These are phyloP conservation scores for Menidia beryllina DNA, from an alignment of 2,113 vertebrate species.

Conservation along the genomic window DNA sequence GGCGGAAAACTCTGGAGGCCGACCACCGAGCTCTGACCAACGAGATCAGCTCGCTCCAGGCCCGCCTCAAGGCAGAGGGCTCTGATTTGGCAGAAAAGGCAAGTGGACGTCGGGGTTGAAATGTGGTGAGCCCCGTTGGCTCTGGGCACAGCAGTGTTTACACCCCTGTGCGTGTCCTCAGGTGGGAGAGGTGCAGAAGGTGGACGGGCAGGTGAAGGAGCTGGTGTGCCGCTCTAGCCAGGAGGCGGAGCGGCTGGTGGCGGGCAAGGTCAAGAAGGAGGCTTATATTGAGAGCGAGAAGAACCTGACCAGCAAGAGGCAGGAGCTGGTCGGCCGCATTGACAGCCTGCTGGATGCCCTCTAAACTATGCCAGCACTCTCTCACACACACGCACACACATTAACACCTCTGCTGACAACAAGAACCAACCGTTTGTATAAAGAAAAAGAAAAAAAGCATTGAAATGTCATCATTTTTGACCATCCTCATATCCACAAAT, in stretches of 20 bases:
- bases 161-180: conserved; percentile 21
- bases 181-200: conserved; percentile 94
- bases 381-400: background rate
- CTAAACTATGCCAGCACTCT: conserved; percentile 71
- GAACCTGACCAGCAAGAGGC: conserved; percentile 87
- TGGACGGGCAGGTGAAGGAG: conserved; percentile 94
- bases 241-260: conserved; percentile 95
- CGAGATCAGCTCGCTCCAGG: conserved; percentile 91
- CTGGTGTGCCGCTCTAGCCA: conserved; percentile 91
- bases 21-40: conserved; percentile 92
- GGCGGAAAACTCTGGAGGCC: conserved; percentile 91
- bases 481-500: conserved; percentile 38
- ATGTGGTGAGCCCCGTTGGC: background rate
- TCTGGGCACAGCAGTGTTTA: background rate
- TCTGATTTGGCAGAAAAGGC: conserved; percentile 96
- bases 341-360: conserved; percentile 95
- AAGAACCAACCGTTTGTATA: conserved; percentile 26
- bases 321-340: conserved; percentile 92
- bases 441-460: conserved; percentile 24
- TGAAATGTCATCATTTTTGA: conserved; percentile 46
- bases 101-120: conserved; percentile 14
- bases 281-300: conserved; percentile 94
- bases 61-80: conserved; percentile 93
- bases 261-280: conserved; percentile 97
- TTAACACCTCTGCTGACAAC: conserved; percentile 10